Evolutionary conservation across 2,113 vertebrate species (phyloP).

Genomic region (Spizaetus ornatus): DNA sequence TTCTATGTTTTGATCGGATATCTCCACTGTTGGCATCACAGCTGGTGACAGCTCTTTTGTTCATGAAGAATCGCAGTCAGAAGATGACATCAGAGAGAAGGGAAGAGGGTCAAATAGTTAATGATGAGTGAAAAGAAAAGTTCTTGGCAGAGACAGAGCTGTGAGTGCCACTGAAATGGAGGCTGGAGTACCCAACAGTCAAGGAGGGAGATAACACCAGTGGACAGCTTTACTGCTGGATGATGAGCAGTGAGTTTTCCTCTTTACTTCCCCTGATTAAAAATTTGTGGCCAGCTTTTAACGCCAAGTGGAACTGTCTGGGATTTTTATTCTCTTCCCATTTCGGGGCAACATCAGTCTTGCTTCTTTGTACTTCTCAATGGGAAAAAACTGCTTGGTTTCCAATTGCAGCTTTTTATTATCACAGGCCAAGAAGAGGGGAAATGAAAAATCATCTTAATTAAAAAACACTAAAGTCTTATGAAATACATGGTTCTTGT

Average conservation of each 20-base stretch:
- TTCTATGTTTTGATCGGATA: not conserved
- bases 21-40: not conserved
- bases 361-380: slow-evolving; percentile 25
- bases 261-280: slow-evolving; percentile 5
- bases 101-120: not conserved
- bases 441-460: slow-evolving; percentile 65
- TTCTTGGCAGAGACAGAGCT: not conserved
- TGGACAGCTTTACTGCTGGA: not conserved
- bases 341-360: slow-evolving; percentile 22
- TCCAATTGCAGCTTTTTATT: slow-evolving; percentile 49
- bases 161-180: not conserved
- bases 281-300: slow-evolving; percentile 6
- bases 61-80: not conserved
- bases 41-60: not conserved
- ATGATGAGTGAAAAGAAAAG: not conserved
- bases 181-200: not conserved
- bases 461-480: slow-evolving; percentile 54
- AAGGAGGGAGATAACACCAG: not conserved
- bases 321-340: slow-evolving; percentile 14
- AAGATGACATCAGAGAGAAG: not conserved
- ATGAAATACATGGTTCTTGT: slow-evolving; percentile 47
- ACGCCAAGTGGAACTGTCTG: not conserved
- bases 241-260: not conserved
- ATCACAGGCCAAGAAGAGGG: not conserved
- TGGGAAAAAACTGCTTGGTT: not conserved